Evolutionary conservation across 1,140 invertebrate species (phyloP), one percentile per base, ranked within the genome.

Genomic region (Mizuhopecten yessoensis): DNA sequence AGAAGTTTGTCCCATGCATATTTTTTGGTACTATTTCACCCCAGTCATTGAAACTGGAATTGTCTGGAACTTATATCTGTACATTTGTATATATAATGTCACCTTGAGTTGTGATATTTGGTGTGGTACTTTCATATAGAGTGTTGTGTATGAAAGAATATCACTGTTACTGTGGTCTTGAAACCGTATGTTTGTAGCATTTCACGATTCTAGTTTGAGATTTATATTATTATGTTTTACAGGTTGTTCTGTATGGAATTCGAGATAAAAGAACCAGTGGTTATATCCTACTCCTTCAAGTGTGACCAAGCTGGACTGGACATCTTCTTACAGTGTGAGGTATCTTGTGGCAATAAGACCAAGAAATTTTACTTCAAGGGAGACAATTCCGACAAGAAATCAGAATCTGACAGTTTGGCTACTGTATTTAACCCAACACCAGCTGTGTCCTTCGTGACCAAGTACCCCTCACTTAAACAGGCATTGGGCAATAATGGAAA

Each of bases 261-360:
- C 29, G 57, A 75, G 23, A 75, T 75, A 75, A 75, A 75, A 29
- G 57, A 75, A 29, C 57, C 57, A 29, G 57, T n/a, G 23, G 57
- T 75, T 1, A 75, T 75, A 75, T 75, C 57, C 23, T 75, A 75
- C 57, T 29, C 57, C n/a, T 75, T 17, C 29, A n/a, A 75, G 57
- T 29, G n/a, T 75, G 57, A 75, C 1, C 23, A 75, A 29, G n/a
- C 11, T 29, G 57, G 57, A 75, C 57, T 75, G 23, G 57, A 75
- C 57, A 75, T 75, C 57, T 75, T 75, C 57, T 75, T 75, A 75
- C 57, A 75, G 57, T 75, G 57, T n/a, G 57, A 75, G 57, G 57
- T 75, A 23, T 75, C n/a, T 23, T 75, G 57, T 75, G 57, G 57
- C 23, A 7, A 7, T 7, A 0, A 75, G 29, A 75, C 20, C 57